Conservation (phyloP, 1,140 invertebrate genomes). For the Drosophila yakuba region DNA sequence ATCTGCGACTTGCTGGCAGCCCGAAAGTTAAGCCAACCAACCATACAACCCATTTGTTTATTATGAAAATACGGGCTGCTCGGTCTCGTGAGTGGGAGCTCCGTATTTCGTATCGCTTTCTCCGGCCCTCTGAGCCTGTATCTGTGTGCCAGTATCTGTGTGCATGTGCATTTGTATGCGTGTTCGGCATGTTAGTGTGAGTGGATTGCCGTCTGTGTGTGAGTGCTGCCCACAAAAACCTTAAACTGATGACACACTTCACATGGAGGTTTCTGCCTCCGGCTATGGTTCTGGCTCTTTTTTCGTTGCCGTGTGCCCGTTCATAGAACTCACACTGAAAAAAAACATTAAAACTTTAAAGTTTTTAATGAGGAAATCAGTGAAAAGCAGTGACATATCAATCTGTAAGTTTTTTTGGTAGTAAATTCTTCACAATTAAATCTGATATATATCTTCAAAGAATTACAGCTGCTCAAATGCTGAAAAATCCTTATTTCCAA, state of each 20-base stretch:
- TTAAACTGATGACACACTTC: conserved; percentile 83
- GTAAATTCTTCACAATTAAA: too few species aligned
- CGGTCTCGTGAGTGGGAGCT: conserved; percentile 25
- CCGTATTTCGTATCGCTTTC: conserved; percentile 1
- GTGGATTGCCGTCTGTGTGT: conserved; percentile 13
- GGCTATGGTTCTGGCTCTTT: conserved; percentile 50
- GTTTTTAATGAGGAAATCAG: neutral
- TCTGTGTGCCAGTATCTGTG: neutral
- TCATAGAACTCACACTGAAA: conserved; percentile 8
- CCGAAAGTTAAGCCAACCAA: conserved; percentile 81
- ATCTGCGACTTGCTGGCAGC: conserved; percentile 69
- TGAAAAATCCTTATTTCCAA: too few species aligned
- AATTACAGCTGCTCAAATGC: too few species aligned
- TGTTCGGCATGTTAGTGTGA: conserved; percentile 2
- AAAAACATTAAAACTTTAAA: neutral
- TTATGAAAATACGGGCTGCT: conserved; percentile 73
- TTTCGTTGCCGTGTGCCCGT: conserved; percentile 41
- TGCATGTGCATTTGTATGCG: neutral
- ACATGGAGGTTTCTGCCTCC: conserved; percentile 73
- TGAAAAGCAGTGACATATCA: too few species aligned
- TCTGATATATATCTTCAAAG: too few species aligned
- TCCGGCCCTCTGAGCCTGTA: neutral
- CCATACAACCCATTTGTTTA: conserved; percentile 79
- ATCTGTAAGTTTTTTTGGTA: too few species aligned
- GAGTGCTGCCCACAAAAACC: conserved; percentile 75